phyloP scores from a whole-genome alignment of 2,113 vertebrate species.

The Anser cygnoides region DNA sequence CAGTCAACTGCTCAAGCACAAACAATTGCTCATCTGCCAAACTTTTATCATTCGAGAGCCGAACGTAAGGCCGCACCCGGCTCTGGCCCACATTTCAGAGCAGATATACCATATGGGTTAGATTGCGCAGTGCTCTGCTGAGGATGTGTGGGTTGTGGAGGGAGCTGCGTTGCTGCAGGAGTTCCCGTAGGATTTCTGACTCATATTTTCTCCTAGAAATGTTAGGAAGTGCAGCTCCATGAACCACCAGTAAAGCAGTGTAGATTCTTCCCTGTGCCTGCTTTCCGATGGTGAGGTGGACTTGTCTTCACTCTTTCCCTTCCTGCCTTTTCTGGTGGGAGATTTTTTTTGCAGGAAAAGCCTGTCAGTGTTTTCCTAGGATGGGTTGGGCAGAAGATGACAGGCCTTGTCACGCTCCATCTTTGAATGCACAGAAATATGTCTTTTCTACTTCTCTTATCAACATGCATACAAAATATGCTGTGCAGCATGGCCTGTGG shows the following conservation, averaged over 20 bases:
- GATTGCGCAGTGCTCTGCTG: slow-evolving; percentile 53
- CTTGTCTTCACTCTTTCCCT: slow-evolving; percentile 13
- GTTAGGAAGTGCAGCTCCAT: slow-evolving; percentile 22
- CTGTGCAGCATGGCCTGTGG: background rate
- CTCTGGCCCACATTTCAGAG: background rate
- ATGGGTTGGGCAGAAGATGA: background rate
- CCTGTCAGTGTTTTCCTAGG: background rate
- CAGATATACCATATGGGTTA: slow-evolving; percentile 41
- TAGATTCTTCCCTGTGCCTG: slow-evolving; percentile 20
- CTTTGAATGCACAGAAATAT: background rate
- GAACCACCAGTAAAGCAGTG: background rate
- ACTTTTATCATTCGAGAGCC: background rate
- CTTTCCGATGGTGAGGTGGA: background rate
- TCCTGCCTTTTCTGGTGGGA: background rate
- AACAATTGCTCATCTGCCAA: background rate
- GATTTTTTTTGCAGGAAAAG: background rate
- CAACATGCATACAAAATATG: rapidly evolving
- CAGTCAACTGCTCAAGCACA: background rate
- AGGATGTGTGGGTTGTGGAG: slow-evolving; percentile 60
- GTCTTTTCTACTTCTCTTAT: background rate
- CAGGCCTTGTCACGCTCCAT: background rate
- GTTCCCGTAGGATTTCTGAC: slow-evolving; percentile 63
- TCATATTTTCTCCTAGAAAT: slow-evolving; percentile 65
- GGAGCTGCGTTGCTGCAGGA: slow-evolving; percentile 52
- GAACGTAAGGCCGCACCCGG: background rate